Evolutionary conservation across 2,113 vertebrate species (phyloP), one percentile per base, ranked within the genome.

Genomic region (Trematomus loennbergii): DNA sequence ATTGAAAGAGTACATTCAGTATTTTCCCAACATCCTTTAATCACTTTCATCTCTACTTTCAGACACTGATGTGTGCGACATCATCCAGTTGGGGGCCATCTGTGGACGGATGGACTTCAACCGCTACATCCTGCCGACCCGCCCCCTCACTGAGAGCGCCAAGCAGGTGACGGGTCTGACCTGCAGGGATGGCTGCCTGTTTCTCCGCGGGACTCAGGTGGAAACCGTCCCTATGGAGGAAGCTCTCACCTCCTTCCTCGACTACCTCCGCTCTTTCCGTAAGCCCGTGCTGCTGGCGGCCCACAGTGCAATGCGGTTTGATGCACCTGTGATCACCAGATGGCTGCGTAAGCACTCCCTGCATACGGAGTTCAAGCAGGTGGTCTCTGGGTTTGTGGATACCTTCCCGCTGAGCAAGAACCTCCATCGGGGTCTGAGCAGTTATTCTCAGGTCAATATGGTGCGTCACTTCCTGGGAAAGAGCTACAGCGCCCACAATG

Each of bases 51-150:
- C 17, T 52, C 60, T 64, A 0, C 55, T 72, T 49, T 18, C 83
- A 94, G 93, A 89, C 74, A 92, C 78, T 0, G 0, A 0, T 0
- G 12, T 4, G 10, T 93, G 93, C 86, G 83, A 95, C 29, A 92
- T 95, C 64, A 82, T 93, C 75, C 94, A 95, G 88, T 12, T 95
- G 50, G 83, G 87, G 0, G 94, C 94, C 10, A 16, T 94, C 77
- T 91, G 89, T 18, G 86, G 76, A 11, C 22, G 68, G 0, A 49
- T 0, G 9, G 12, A 15, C 25, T 94, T 94, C 57, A 92, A 94
- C 5, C 79, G 29, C 25, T 93, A 92, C 89, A 62, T 57, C 22
- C 54, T 94, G 15, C 94, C 94, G 3, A 29, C 13, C 10, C n/a
- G 36, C 10, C 0, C 20, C 3, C 72, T 94, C 40, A 81, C 68